Evolutionary conservation across 2,888 invertebrate genomes (phyloP).

Genomic region (Papilio protenor): DNA sequence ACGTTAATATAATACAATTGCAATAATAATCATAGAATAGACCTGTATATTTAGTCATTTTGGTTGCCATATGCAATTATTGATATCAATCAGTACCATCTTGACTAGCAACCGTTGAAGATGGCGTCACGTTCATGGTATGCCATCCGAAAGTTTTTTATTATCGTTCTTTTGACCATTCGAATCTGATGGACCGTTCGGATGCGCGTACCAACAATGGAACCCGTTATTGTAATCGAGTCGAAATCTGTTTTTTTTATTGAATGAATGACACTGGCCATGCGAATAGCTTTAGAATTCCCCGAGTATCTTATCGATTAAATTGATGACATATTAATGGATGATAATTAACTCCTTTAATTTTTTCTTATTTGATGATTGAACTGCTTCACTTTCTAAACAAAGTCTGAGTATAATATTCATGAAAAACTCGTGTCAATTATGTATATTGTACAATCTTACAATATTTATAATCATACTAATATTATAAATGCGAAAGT

Average conservation of each 20-base stretch:
- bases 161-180: not conserved
- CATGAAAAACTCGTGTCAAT: too few relatives aligned
- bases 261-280: constrained; percentile 12
- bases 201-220: constrained; percentile 2
- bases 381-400: not conserved
- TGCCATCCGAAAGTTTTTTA: constrained; percentile 3
- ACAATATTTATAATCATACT: too few relatives aligned
- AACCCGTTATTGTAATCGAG: constrained; percentile 13
- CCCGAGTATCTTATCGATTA: not conserved
- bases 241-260: not conserved
- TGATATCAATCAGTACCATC: not conserved
- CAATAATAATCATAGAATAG: too few relatives aligned
- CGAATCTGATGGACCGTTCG: not conserved
- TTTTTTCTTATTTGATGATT: not conserved
- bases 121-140: not conserved
- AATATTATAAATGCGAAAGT: too few relatives aligned
- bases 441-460: too few relatives aligned
- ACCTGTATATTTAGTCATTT: not conserved
- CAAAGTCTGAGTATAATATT: not conserved
- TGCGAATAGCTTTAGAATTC: not conserved
- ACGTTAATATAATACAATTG: not conserved
- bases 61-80: constrained; percentile 2
- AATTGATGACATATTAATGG: constrained; percentile 8
- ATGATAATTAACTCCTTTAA: not conserved
- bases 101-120: not conserved